A percentile compares a stretch with the other conserved stretches of the same genome.
These are phyloP conservation scores for Tinea pellionella DNA, from an alignment of 2,888 invertebrate genomes.

Conservation along the genomic window DNA sequence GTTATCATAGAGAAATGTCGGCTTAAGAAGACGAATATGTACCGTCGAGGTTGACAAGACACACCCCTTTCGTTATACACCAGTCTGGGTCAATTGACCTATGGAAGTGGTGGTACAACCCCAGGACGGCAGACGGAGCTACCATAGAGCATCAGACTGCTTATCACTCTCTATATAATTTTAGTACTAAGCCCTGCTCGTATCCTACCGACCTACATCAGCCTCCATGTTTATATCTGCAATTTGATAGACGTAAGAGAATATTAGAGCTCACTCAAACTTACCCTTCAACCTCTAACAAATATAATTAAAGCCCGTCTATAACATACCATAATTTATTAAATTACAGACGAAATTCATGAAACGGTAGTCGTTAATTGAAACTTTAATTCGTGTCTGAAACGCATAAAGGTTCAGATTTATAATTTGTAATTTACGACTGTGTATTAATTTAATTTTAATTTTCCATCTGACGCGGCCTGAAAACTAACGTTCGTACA, in stretches of 20 bases:
- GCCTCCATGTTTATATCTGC: too few relatives aligned
- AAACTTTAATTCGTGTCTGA: not conserved
- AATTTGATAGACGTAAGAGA: not conserved
- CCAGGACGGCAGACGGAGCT: too few relatives aligned
- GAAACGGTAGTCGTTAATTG: not conserved
- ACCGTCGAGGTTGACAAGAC: too few relatives aligned
- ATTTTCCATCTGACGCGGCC: slow-evolving; percentile 33
- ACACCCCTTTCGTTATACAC: too few relatives aligned
- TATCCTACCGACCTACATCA: too few relatives aligned
- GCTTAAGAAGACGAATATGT: too few relatives aligned
- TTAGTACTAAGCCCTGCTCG: too few relatives aligned
- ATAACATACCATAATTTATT: not conserved
- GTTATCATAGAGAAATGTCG: too few relatives aligned
- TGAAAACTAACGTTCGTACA: slow-evolving; percentile 45
- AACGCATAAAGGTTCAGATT: slow-evolving; percentile 1
- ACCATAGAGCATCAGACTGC: too few relatives aligned
- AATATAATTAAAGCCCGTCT: not conserved
- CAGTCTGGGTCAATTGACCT: too few relatives aligned
- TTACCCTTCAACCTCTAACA: not conserved
- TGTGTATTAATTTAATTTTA: slow-evolving; percentile 42
- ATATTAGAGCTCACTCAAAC: not conserved
- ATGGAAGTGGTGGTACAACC: too few relatives aligned
- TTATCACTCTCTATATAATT: too few relatives aligned
- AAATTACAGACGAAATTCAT: not conserved
- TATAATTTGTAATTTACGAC: not conserved